phyloP scores from a whole-genome alignment of 2,888 invertebrate species.

The Osmoderma eremita region DNA sequence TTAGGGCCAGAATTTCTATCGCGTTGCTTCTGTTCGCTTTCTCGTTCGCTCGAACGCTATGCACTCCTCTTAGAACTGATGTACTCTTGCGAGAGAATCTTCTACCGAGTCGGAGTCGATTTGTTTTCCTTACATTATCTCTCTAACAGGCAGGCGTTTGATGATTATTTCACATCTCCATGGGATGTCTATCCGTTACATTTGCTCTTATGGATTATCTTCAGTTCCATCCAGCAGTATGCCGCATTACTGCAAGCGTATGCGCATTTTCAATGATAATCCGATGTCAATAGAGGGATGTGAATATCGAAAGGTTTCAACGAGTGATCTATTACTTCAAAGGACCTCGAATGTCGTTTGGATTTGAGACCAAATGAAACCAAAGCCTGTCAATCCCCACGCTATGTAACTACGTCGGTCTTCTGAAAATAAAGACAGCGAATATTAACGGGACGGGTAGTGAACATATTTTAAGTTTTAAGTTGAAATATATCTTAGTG shows the following conservation, averaged over 20 bases:
- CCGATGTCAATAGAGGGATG: background rate
- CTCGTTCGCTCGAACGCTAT: constrained; percentile 16
- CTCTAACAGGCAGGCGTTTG: constrained; percentile 11
- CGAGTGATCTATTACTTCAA: constrained; percentile 26
- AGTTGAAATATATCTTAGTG: no score
- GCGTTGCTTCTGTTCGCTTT: constrained; percentile 16
- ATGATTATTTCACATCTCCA: constrained; percentile 30
- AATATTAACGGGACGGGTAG: constrained; percentile 1
- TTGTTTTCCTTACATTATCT: constrained; percentile 34
- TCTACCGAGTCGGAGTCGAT: constrained; percentile 14
- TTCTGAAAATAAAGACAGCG: constrained; percentile 14
- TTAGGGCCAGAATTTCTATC: constrained; percentile 34
- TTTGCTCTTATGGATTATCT: constrained; percentile 2
- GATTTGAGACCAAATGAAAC: background rate
- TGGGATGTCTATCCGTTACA: constrained; percentile 4
- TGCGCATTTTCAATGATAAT: constrained; percentile 5
- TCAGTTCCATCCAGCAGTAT: background rate
- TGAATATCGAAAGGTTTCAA: background rate
- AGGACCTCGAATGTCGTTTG: background rate
- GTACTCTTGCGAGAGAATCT: constrained; percentile 13
- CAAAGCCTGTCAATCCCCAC: background rate
- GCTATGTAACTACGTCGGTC: background rate
- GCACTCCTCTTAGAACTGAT: constrained; percentile 31
- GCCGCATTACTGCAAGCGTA: constrained; percentile 7
- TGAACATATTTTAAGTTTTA: background rate